These are phyloP conservation scores for Syritta pipiens DNA, from an alignment of 2,888 invertebrate species.

Conservation along the genomic window DNA sequence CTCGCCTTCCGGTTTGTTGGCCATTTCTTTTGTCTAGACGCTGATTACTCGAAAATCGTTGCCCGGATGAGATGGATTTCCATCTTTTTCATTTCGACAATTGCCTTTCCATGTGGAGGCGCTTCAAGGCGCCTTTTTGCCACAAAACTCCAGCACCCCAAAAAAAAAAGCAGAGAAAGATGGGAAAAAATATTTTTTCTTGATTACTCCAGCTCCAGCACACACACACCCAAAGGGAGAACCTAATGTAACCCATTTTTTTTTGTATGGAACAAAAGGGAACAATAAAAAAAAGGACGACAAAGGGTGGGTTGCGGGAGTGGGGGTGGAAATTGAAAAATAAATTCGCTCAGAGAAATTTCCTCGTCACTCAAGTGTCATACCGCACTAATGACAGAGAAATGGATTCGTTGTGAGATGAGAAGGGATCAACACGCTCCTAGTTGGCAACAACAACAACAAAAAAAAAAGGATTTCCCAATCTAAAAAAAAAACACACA, in stretches of 20 bases:
- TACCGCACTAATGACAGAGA: conserved; percentile 66
- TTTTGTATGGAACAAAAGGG: conserved; percentile 27
- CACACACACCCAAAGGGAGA: conserved; percentile 7
- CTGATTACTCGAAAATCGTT: conserved; percentile 53
- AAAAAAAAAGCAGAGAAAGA: no score
- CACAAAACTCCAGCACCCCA: no score
- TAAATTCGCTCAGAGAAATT: neutral
- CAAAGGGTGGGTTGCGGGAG: no score
- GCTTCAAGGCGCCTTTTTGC: no score
- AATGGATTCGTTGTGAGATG: conserved; percentile 51
- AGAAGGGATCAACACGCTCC: conserved; percentile 58
- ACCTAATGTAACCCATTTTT: conserved; percentile 60
- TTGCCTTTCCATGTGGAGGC: conserved; percentile 14
- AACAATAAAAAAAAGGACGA: conserved; percentile 41
- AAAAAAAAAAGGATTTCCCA: no score
- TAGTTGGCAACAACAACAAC: no score
- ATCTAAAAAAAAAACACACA: no score
- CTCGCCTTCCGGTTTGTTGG: no score
- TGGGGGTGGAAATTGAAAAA: no score
- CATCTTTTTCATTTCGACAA: conserved; percentile 31
- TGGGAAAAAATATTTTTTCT: no score
- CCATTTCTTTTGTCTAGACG: conserved; percentile 51
- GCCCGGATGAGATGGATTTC: conserved; percentile 47
- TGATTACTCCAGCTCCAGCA: conserved; percentile 9
- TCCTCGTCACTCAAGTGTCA: conserved; percentile 65